Evolutionary conservation across 1,140 invertebrate genomes (phyloP), one percentile per base, ranked within the genome.

Genomic region (Planococcus citri): DNA sequence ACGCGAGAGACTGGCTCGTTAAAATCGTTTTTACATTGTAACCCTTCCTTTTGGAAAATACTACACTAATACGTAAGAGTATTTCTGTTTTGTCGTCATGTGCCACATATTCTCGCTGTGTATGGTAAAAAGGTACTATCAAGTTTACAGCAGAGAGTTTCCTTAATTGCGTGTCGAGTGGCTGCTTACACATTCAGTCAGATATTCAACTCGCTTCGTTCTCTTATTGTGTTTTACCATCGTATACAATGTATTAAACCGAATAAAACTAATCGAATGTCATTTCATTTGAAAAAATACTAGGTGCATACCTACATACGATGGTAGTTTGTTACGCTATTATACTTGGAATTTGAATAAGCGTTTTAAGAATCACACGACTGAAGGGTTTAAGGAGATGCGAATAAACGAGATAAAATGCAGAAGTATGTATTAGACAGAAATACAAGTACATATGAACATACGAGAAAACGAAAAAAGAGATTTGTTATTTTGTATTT

Each of bases 151-250:
- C 41, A 3, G 41, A 51, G 41, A 33, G 29, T 33, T 51, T 51
- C 41, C 41, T n/a, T 51, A 51, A 51, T 51, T 51, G 41, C 41
- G 41, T 51, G 41, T 51, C 41, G 41, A 51, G 41, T 51, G n/a
- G 12, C 6, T 51, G 12, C 41, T 51, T 20, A 51, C n/a, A 51
- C 41, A 2, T 9, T 51, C 41, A 17, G 4, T 51, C 41, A 51
- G n/a, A n/a, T n/a, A n/a, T n/a, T n/a, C n/a, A n/a, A n/a, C n/a
- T n/a, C n/a, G n/a, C n/a, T n/a, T n/a, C 41, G 29, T 33, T 33
- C 29, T 33, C 29, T 33, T 33, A 6, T 33, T 6, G 12, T 33
- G 29, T 33, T 33, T 3, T 12, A 33, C 29, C 3, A 33, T 33
- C 29, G 29, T 33, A 33, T 33, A 33, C 29, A 33, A 33, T 33